Conservation (phyloP, 2,797 vertebrate species). For the Phalanger gymnotis region DNA sequence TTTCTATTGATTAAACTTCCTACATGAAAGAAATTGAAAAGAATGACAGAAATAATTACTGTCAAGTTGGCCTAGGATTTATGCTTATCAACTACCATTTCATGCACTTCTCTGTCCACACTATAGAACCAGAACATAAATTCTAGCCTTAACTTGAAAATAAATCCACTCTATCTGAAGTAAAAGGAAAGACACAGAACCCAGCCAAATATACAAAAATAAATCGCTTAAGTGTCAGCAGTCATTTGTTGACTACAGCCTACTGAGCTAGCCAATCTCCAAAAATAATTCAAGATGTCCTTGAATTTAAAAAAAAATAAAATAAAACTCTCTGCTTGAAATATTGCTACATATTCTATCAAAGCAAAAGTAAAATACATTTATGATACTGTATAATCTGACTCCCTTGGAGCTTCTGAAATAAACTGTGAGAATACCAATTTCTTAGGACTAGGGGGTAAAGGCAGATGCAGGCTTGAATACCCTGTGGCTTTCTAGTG, state of each 20-base stretch:
- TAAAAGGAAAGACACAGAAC: slow-evolving; percentile 71
- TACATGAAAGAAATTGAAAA: slow-evolving; percentile 35
- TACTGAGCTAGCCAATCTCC: slow-evolving; percentile 70
- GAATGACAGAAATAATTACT: slow-evolving; percentile 56
- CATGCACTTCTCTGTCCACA: slow-evolving; percentile 36
- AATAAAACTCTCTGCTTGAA: slow-evolving; percentile 60
- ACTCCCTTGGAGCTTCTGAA: slow-evolving; percentile 29
- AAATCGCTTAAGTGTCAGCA: slow-evolving; percentile 77
- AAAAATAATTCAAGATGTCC: slow-evolving; percentile 78
- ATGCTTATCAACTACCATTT: slow-evolving; percentile 54
- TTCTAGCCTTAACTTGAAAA: slow-evolving; percentile 66
- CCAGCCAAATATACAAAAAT: slow-evolving; percentile 74
- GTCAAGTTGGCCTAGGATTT: slow-evolving; percentile 59
- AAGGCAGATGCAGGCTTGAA: background rate
- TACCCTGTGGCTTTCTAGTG: background rate
- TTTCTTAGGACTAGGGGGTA: background rate
- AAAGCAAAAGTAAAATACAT: slow-evolving; percentile 52
- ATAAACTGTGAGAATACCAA: slow-evolving; percentile 17
- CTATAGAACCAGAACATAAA: background rate
- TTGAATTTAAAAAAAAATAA: slow-evolving; percentile 71
- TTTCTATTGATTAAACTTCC: slow-evolving; percentile 5
- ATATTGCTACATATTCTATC: slow-evolving; percentile 53
- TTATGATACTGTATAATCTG: slow-evolving; percentile 29
- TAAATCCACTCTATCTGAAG: slow-evolving; percentile 64
- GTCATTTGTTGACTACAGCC: slow-evolving; percentile 75